Conservation (phyloP, 2,888 invertebrate species). For the Agelastica alni region DNA sequence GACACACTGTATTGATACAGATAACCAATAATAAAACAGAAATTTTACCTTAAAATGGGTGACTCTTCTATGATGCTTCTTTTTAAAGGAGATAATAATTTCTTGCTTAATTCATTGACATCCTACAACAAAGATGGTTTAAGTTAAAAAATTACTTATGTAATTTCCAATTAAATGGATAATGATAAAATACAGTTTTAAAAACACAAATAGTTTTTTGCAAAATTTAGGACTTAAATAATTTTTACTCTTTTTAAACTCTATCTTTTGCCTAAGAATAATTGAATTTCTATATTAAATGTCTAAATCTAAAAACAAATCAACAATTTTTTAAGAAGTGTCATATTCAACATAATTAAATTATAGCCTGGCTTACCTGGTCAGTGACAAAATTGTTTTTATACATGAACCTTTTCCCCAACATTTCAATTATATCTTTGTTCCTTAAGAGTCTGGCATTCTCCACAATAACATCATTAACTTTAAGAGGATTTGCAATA, state of each 20-base stretch:
- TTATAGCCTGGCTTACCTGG: conserved; percentile 20
- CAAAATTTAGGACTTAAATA: too few species aligned
- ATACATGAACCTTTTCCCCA: conserved; percentile 37
- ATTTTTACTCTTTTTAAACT: too few species aligned
- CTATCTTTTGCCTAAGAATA: too few species aligned
- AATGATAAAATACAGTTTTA: too few species aligned
- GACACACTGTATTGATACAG: too few species aligned
- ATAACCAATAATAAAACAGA: neutral
- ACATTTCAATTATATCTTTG: conserved; percentile 54
- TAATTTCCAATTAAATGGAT: too few species aligned
- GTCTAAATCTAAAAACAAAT: too few species aligned
- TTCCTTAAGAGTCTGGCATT: conserved; percentile 54
- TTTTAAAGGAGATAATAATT: neutral
- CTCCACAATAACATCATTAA: conserved; percentile 55
- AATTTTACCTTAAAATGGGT: conserved; percentile 1
- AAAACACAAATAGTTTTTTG: too few species aligned
- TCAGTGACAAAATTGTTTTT: conserved; percentile 27
- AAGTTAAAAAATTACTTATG: neutral
- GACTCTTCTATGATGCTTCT: conserved; percentile 7
- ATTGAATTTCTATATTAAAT: too few species aligned
- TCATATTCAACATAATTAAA: too few species aligned
- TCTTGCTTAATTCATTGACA: neutral
- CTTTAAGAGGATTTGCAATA: conserved; percentile 51
- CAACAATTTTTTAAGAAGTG: too few species aligned
- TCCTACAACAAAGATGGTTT: neutral